Conservation (phyloP, 1,140 invertebrate species). For the Chionoecetes opilio region DNA sequence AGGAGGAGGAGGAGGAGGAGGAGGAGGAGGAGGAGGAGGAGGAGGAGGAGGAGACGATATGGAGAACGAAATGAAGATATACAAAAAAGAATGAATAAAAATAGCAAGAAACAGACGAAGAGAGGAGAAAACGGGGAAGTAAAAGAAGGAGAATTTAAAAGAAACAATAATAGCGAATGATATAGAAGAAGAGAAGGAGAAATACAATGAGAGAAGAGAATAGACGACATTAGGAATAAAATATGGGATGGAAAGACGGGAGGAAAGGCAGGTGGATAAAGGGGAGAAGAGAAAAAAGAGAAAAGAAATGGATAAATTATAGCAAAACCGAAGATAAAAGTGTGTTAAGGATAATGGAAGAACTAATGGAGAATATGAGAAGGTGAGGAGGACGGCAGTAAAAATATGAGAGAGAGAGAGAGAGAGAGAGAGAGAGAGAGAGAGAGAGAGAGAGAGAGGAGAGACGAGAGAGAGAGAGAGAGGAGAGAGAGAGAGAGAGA, state of each 20-base stretch:
- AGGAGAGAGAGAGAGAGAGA: not conserved
- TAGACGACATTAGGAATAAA: not conserved
- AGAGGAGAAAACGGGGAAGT: not conserved
- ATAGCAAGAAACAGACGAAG: not conserved
- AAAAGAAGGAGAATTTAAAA: not conserved
- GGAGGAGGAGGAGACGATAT: not conserved
- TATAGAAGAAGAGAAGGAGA: not conserved
- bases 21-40: not conserved
- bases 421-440: not conserved
- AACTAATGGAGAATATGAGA: not conserved
- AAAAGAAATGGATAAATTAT: too few relatives aligned
- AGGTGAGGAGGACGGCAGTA: not conserved
- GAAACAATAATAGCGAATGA: too few relatives aligned
- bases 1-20: not conserved
- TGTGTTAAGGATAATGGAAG: not conserved
- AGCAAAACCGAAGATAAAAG: not conserved
- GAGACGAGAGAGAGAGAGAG: not conserved
- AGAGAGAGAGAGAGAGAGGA: constrained; percentile 2
- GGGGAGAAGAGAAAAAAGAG: too few relatives aligned
- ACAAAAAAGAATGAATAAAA: not conserved
- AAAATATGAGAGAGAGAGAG: not conserved
- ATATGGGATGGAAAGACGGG: not conserved
- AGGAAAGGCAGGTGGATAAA: not conserved
- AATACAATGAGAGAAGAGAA: not conserved
- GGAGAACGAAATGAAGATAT: not conserved